Evolutionary conservation across 2,113 vertebrate species (phyloP).

Genomic region (Globicephala melas): DNA sequence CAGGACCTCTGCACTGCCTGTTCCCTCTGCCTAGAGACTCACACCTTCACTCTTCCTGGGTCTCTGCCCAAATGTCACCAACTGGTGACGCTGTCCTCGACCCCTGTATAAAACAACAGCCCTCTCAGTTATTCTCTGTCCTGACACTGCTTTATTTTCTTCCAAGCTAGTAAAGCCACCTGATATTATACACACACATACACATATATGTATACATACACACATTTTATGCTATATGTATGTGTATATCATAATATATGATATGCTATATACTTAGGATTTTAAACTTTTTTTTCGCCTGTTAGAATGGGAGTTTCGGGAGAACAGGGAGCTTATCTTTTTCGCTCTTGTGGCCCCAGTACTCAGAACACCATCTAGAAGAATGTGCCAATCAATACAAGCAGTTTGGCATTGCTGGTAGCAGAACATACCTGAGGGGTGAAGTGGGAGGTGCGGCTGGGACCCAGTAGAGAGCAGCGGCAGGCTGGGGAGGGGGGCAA

Average conservation of each 20-base stretch:
- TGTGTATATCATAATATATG: background rate
- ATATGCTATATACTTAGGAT: background rate
- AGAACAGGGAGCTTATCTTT: background rate
- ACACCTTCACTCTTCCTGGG: background rate
- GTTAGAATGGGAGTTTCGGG: background rate
- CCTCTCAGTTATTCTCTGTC: background rate
- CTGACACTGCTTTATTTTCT: background rate
- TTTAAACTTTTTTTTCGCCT: background rate
- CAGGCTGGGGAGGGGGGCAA: background rate
- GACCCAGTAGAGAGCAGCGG: background rate
- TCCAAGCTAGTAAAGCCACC: background rate
- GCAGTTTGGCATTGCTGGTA: background rate
- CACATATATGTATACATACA: no score
- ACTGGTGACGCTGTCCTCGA: background rate
- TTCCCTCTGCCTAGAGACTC: background rate
- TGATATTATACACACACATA: background rate
- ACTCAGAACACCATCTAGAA: background rate
- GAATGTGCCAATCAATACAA: background rate
- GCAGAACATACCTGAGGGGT: background rate
- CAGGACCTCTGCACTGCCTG: background rate
- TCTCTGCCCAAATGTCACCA: background rate
- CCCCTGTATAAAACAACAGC: background rate
- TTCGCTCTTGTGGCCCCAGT: background rate
- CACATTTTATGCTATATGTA: background rate
- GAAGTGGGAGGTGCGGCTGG: background rate